phyloP scores from a whole-genome alignment of 1,140 invertebrate genomes.

The Rhopalosiphum maidis region DNA sequence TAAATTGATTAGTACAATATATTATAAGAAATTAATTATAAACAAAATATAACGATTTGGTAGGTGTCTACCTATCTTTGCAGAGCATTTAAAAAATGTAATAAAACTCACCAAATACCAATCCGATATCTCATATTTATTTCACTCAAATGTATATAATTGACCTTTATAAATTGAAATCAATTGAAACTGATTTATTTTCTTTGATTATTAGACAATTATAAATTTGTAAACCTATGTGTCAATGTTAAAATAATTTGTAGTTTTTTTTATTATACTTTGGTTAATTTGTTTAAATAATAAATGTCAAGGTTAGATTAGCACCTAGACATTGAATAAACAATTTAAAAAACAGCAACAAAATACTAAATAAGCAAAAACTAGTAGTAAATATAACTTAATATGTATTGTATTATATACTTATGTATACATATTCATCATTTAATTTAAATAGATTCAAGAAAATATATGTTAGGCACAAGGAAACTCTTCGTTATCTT shows the following conservation, averaged over 20 bases:
- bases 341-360: background rate
- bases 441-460: background rate
- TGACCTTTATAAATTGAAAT: slow-evolving; percentile 55
- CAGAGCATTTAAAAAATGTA: background rate
- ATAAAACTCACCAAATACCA: background rate
- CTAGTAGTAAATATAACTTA: background rate
- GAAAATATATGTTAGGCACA: background rate
- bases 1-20: background rate
- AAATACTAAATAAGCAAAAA: background rate
- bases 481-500: background rate
- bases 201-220: slow-evolving; percentile 35
- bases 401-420: background rate
- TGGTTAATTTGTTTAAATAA: slow-evolving; percentile 1
- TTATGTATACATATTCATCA: too few species aligned
- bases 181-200: slow-evolving; percentile 52
- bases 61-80: background rate
- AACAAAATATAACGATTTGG: background rate
- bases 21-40: background rate
- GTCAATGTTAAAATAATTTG: background rate
- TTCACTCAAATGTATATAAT: slow-evolving; percentile 17
- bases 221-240: slow-evolving; percentile 33
- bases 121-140: background rate
- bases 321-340: background rate
- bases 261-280: background rate
- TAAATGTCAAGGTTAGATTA: slow-evolving; percentile 38